A percentile compares a stretch with the other conserved stretches of the same genome.
phyloP scores from a whole-genome alignment of 2,888 invertebrate species.

The Philhelius pedissequus region DNA sequence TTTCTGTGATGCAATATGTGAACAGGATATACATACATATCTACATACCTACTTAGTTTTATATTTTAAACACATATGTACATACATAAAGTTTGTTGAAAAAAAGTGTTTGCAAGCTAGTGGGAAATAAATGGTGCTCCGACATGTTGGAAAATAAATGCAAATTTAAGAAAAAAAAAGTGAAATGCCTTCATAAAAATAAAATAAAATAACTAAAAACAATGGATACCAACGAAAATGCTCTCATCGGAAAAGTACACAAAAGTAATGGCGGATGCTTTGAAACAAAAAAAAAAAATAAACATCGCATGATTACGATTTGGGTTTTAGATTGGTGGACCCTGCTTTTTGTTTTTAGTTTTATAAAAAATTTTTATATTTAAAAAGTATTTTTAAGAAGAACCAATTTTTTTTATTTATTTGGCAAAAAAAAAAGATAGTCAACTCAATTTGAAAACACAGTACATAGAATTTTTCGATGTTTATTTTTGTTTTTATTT shows the following conservation, averaged over 20 bases:
- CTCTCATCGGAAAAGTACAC: conserved; percentile 45
- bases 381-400: background rate
- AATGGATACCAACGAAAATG: conserved; percentile 62
- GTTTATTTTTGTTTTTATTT: conserved; percentile 66
- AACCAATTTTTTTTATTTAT: background rate
- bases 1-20: conserved; percentile 50
- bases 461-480: conserved; percentile 40
- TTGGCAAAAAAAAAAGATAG: background rate
- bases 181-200: background rate
- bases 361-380: no score
- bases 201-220: conserved; percentile 20
- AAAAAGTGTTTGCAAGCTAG: conserved; percentile 50
- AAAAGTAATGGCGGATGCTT: conserved; percentile 62
- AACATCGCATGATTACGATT: conserved; percentile 38
- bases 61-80: background rate
- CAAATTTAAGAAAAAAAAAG: background rate
- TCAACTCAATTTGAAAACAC: background rate
- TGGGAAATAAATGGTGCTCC: conserved; percentile 10
- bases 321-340: background rate
- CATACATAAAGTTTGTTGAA: conserved; percentile 29
- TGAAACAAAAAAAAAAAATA: conserved; percentile 22
- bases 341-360: no score
- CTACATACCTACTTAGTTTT: no score
- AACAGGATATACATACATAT: conserved; percentile 16
- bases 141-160: conserved; percentile 42